Evolutionary conservation across 2,797 vertebrate genomes (phyloP).

Genomic region (Epinephelus awoara): DNA sequence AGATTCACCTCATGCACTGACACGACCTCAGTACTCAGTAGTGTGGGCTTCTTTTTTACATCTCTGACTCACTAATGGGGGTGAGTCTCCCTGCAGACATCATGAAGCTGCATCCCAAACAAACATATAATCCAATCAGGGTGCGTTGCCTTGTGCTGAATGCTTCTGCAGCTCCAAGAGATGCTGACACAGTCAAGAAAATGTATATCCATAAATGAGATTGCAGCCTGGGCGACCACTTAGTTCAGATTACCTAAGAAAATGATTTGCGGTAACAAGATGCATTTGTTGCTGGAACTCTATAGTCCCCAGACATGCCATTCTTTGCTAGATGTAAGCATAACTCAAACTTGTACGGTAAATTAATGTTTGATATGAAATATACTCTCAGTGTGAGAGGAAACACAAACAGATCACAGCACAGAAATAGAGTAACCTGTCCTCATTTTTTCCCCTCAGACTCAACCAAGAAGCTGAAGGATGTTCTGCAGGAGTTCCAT

Average conservation of each 20-base stretch:
- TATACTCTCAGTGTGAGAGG: background rate
- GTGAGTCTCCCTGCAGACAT: conserved; percentile 1
- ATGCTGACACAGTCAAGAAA: background rate
- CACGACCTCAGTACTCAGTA: background rate
- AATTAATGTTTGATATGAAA: background rate
- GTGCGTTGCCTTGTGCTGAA: background rate
- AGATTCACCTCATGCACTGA: background rate
- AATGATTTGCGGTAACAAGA: too few relatives aligned
- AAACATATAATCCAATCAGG: background rate
- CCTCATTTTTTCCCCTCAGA: conserved; percentile 82
- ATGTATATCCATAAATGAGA: background rate
- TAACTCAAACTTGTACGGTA: background rate
- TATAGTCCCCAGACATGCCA: too few relatives aligned
- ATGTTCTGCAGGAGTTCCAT: conserved; percentile 96
- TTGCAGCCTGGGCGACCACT: background rate
- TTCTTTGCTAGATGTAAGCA: too few relatives aligned
- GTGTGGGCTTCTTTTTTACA: background rate
- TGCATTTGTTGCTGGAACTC: too few relatives aligned
- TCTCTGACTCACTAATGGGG: background rate
- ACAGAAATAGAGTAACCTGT: background rate
- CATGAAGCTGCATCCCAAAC: background rate
- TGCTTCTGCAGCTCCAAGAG: background rate
- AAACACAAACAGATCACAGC: conserved; percentile 1
- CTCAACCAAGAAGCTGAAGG: conserved; percentile 96
- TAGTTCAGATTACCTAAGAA: background rate